Conservation (phyloP, 2,888 invertebrate genomes). For the Thymelicus lineola region DNA sequence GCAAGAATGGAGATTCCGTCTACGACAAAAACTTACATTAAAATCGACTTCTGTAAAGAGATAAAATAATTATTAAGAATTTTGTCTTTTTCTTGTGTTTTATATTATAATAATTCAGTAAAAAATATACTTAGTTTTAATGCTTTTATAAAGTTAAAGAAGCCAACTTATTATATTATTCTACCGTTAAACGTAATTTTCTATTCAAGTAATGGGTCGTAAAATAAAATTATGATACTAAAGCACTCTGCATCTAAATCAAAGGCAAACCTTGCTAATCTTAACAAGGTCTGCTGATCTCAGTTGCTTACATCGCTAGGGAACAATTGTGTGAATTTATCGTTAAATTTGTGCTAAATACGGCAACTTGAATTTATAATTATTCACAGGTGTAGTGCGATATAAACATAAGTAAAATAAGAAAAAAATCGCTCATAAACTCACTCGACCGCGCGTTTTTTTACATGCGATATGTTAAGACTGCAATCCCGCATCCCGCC, state of each 20-base stretch:
- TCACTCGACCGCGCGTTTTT: too few relatives aligned
- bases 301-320: conserved; percentile 6
- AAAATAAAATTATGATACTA: conserved; percentile 23
- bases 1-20: too few relatives aligned
- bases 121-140: not conserved
- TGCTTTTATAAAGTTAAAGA: not conserved
- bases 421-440: too few relatives aligned
- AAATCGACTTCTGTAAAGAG: too few relatives aligned
- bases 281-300: too few relatives aligned
- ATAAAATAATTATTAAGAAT: too few relatives aligned
- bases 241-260: conserved; percentile 11
- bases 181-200: not conserved
- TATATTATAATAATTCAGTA: not conserved
- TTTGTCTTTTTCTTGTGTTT: too few relatives aligned
- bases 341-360: conserved; percentile 46
- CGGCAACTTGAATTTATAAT: conserved; percentile 53
- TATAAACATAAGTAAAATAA: too few relatives aligned
- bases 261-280: conserved; percentile 7
- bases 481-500: too few relatives aligned
- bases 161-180: not conserved
- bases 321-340: conserved; percentile 38
- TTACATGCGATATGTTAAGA: too few relatives aligned
- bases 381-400: not conserved
- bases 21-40: too few relatives aligned
- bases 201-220: conserved; percentile 16